Base-by-base conservation (phyloP, 2,797 vertebrate genomes). In the Anniella stebbinsi region DNA sequence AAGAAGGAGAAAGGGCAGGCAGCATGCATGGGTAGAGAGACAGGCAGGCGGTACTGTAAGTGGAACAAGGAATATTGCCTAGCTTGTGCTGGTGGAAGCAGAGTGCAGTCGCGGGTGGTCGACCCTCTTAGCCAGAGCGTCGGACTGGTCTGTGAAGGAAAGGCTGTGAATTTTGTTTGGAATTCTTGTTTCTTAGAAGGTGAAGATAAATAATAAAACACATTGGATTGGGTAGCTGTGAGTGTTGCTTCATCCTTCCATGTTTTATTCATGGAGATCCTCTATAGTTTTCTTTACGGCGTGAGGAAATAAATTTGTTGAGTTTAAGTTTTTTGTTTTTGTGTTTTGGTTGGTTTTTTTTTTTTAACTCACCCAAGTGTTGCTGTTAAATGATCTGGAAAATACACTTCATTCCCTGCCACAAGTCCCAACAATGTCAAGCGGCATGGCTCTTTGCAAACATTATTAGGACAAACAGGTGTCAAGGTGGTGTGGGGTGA, bases 381-480 rank as follows among this genome's bases (percentile, higher is more conserved):
- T 57, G 78, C 94, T 93, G 80, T 93, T 94, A 90, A 94, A 95
- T 91, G 84, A 89, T 30, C 80, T 91, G 89, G 91, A 95, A 95
- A 95, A 94, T n/a, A 10, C 73, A 88, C 87, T 93, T 90, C 36
- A 82, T 83, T 86, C 85, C 84, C 75, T 83, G 36, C 87, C 80
- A 94, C 81, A 86, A 90, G 84, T 45, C 4, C 8, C 2, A 88
- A 51, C 51, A 92, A 69, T 41, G 87, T 90, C 88, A 92, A 87
- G 66, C 41, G 72, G 38, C 72, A 51, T n/a, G 63, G 18, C 41
- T 48, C 21, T 5, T 89, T 36, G 0, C 0, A 72, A 75, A 89
- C 67, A 85, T 30, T 82, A 63, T 75, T 60, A 89, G 87, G 90
- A 76, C 77, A 89, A 86, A 77, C 91, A 83, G 60, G 63, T 91